phyloP scores from a whole-genome alignment of 2,888 invertebrate genomes.

The Drosophila anomalata region DNA sequence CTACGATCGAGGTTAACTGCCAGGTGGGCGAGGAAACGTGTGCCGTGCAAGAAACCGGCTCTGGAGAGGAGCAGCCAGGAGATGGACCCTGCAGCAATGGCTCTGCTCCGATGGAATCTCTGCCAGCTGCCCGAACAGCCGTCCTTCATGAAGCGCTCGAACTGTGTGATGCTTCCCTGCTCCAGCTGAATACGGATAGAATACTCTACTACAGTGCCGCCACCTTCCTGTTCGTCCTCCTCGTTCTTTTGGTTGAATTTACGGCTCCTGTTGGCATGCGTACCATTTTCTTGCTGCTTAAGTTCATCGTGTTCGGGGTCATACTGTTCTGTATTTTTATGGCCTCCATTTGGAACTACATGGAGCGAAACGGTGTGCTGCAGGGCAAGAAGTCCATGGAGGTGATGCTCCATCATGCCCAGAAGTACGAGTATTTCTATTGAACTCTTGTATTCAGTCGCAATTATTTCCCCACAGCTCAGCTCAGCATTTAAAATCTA shows the following conservation, averaged over 20 bases:
- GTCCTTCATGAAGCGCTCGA: slow-evolving; percentile 80
- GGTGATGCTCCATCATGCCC: slow-evolving; percentile 83
- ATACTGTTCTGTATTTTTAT: slow-evolving; percentile 90
- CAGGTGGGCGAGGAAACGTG: slow-evolving; percentile 8
- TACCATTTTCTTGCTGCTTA: slow-evolving; percentile 85
- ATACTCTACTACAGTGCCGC: slow-evolving; percentile 80
- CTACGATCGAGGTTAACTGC: slow-evolving; percentile 44
- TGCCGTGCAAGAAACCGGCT: slow-evolving; percentile 7
- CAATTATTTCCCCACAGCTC: slow-evolving; percentile 43
- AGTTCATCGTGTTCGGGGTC: slow-evolving; percentile 87
- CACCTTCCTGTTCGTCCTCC: slow-evolving; percentile 72
- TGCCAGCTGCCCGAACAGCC: slow-evolving; percentile 66
- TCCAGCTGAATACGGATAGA: slow-evolving; percentile 81
- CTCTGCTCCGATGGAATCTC: slow-evolving; percentile 5
- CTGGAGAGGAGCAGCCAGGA: slow-evolving; percentile 1
- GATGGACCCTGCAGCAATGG: slow-evolving; percentile 22
- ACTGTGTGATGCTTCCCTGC: slow-evolving; percentile 80
- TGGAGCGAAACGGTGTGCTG: slow-evolving; percentile 91
- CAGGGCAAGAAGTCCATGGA: slow-evolving; percentile 90
- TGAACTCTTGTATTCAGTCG: slow-evolving; percentile 20
- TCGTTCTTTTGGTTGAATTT: slow-evolving; percentile 80
- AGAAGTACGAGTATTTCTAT: slow-evolving; percentile 73
- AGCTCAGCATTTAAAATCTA: slow-evolving; percentile 76
- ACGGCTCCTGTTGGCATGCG: slow-evolving; percentile 81
- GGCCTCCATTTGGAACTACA: slow-evolving; percentile 92